Conservation (phyloP, 2,113 vertebrate species). For the Apteryx owenii region DNA sequence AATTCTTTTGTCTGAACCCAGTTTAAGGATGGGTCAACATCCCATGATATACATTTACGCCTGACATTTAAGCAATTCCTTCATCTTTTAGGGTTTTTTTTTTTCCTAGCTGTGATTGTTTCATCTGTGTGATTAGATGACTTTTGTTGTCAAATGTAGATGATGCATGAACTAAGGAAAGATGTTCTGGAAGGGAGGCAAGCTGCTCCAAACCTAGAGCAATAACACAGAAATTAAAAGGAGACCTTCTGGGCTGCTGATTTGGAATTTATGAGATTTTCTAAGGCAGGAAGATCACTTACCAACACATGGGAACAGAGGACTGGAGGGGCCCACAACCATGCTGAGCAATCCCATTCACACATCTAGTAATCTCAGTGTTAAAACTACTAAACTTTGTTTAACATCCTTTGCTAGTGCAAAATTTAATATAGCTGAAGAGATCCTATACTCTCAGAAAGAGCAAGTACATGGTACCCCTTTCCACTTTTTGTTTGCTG, state of each 20-base stretch:
- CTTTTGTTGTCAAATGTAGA: background rate
- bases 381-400: background rate
- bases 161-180: background rate
- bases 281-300: background rate
- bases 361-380: background rate
- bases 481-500: background rate
- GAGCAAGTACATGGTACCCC: background rate
- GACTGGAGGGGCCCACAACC: background rate
- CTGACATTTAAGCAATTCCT: conserved; percentile 21
- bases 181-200: background rate
- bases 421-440: background rate
- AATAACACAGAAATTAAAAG: background rate
- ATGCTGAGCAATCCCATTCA: accelerated
- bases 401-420: background rate
- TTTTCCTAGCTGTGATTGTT: background rate
- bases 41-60: background rate
- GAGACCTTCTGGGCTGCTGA: background rate
- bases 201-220: background rate
- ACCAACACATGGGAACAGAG: background rate
- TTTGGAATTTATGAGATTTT: background rate
- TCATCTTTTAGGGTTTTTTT: background rate
- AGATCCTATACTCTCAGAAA: background rate
- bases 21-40: conserved; percentile 10
- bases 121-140: background rate
- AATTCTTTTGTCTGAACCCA: background rate